Conservation (phyloP, 2,888 invertebrate genomes). For the Micropterix aruncella region DNA sequence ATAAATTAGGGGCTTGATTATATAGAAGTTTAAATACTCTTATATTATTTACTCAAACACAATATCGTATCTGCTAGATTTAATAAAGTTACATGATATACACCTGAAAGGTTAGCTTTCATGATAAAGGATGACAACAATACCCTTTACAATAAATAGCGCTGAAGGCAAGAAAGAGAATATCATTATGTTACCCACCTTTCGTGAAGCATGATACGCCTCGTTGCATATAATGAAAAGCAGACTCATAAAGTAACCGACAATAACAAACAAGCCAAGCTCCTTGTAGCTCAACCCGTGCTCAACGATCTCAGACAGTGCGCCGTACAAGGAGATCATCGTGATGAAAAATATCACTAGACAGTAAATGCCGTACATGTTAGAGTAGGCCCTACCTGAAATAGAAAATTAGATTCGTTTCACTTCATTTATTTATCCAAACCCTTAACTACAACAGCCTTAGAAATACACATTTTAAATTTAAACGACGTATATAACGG, state of each 20-base stretch:
- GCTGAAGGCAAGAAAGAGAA: too few species aligned
- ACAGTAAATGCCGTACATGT: slow-evolving; percentile 65
- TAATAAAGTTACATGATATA: too few species aligned
- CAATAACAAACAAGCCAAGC: slow-evolving; percentile 54
- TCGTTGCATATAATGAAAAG: slow-evolving; percentile 62
- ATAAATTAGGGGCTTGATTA: too few species aligned
- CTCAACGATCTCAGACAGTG: slow-evolving; percentile 56
- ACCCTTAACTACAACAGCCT: background rate
- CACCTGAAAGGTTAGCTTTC: too few species aligned
- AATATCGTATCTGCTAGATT: too few species aligned
- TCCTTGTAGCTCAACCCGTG: slow-evolving; percentile 59
- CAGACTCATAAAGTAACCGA: slow-evolving; percentile 55
- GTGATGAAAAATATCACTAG: slow-evolving; percentile 60
- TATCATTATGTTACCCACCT: too few species aligned
- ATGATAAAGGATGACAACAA: too few species aligned
- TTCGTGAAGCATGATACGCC: slow-evolving; percentile 51
- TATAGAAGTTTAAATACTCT: too few species aligned
- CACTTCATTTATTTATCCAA: too few species aligned
- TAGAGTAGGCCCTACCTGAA: slow-evolving; percentile 52
- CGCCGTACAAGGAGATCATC: slow-evolving; percentile 57
- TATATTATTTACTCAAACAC: too few species aligned
- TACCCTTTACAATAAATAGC: too few species aligned
- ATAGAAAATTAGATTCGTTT: background rate
- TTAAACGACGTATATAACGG: too few species aligned
- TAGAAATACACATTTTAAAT: background rate